These are phyloP conservation scores for Atrina japonica DNA, from an alignment of 2,888 invertebrate genomes.

Conservation along the genomic window DNA sequence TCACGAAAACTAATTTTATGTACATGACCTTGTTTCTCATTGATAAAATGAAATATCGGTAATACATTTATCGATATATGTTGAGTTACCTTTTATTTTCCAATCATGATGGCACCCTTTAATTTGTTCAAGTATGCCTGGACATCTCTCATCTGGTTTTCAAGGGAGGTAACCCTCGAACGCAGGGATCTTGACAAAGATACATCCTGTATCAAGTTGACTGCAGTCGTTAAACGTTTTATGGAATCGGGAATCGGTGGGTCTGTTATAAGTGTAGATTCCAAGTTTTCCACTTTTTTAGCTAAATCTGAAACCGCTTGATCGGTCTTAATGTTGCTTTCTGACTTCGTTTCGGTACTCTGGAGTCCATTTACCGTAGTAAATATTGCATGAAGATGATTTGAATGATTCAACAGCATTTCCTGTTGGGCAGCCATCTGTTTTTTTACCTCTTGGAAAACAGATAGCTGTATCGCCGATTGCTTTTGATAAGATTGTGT, in stretches of 20 bases:
- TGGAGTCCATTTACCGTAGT: too few species aligned
- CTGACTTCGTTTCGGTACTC: too few species aligned
- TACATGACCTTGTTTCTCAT: too few species aligned
- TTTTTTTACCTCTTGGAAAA: too few species aligned
- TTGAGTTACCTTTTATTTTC: background rate
- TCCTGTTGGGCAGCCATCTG: too few species aligned
- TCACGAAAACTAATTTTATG: too few species aligned
- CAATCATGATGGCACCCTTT: background rate
- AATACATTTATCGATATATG: background rate
- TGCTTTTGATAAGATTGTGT: too few species aligned
- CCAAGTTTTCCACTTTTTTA: background rate
- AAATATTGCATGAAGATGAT: too few species aligned
- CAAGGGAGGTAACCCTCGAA: background rate
- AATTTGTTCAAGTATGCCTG: slow-evolving; percentile 6
- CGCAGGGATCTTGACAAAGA: background rate
- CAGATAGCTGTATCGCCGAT: too few species aligned
- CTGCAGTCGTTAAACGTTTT: slow-evolving; percentile 1
- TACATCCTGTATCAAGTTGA: slow-evolving; percentile 10
- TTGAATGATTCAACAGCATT: too few species aligned
- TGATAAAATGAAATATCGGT: background rate
- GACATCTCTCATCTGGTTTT: background rate
- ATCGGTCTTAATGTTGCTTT: too few species aligned
- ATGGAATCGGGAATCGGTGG: background rate
- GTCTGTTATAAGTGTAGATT: background rate
- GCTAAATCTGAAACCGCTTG: background rate